Percentiles rank a stretch among this genome's conserved stretches.
phyloP scores from a whole-genome alignment of 2,797 vertebrate species.

The Chrysocyon brachyurus region DNA sequence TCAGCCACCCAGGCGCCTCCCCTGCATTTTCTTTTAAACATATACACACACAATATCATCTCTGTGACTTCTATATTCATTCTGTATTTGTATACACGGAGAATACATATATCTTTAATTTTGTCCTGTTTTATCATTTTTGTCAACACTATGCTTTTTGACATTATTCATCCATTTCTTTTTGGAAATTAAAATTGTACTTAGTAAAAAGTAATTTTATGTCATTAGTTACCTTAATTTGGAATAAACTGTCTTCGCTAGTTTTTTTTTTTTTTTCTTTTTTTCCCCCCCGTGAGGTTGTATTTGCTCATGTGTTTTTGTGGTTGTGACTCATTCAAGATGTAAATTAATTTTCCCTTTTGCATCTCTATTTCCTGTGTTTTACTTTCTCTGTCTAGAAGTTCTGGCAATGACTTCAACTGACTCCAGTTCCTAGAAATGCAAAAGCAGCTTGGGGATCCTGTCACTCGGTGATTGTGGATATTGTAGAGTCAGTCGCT shows the following conservation, averaged over 20 bases:
- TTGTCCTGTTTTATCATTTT: neutral
- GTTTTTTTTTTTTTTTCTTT: neutral
- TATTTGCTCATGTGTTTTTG: neutral
- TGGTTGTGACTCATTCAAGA: neutral
- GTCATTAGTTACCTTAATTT: neutral
- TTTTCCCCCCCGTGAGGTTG: accelerated
- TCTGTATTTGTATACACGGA: neutral
- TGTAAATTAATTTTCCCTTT: neutral
- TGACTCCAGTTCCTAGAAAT: neutral
- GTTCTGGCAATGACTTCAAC: neutral
- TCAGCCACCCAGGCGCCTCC: too few species aligned
- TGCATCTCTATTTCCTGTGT: neutral
- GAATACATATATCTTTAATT: neutral
- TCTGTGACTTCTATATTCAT: neutral
- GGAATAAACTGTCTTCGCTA: neutral
- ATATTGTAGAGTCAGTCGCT: neutral
- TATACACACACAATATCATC: neutral
- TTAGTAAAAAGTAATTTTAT: neutral
- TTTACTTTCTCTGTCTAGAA: neutral
- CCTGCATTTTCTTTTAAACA: neutral
- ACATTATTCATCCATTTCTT: neutral
- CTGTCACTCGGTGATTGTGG: neutral
- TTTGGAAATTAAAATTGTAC: neutral
- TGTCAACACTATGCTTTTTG: neutral
- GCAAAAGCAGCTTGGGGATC: neutral